Base-by-base conservation (phyloP, 2,113 vertebrate species). In the Dendrocopos noguchii region DNA sequence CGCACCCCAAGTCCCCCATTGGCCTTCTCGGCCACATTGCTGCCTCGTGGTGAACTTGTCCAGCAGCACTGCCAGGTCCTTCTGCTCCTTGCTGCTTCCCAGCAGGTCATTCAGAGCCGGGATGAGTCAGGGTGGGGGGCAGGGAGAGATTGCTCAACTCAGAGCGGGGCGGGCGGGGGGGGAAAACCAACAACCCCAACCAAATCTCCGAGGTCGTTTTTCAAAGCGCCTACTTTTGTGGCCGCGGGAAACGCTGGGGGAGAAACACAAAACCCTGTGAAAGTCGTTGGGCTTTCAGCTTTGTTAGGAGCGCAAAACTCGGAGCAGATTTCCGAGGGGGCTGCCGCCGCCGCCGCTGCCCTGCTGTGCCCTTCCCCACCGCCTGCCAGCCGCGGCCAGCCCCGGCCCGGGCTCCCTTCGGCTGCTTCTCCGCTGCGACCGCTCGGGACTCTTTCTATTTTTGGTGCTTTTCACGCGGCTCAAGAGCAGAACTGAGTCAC, bases 181-280 rank as follows among this genome's bases (percentile, higher is more conserved):
- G 36, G 36, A 10, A 36, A 10, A 36, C 36, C 36, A 36, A 36
- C 36, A 9, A 36, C 36, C 8, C 36, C 36, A 36, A 36, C 36
- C 36, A 36, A 36, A 36, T 7, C 44, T 12, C 8, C 10, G 73
- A 88, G 84, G 53, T 80, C 31, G 1, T 14, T 87, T 90, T 42
- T 42, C 64, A 50, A 74, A 67, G 67, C 22, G 55, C 34, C 34
- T n/a, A 20, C 78, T 66, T 55, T 25, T 65, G 90, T 18, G 84
- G 87, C 78, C 19, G 80, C 2, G 6, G 75, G 33, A 66, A 81
- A 65, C 25, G 44, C 61, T 63, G 72, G 8, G 16, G 56, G 33
- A 82, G 88, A 92, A 88, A 90, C 91, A n/a, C 57, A 73, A 88
- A 93, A 25, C 90, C 90, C 75, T 67, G 90, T 68, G 95, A 90